Percentiles rank a stretch among this genome's conserved stretches.
phyloP scores from a whole-genome alignment of 2,888 invertebrate species.

The Nomada flava region DNA sequence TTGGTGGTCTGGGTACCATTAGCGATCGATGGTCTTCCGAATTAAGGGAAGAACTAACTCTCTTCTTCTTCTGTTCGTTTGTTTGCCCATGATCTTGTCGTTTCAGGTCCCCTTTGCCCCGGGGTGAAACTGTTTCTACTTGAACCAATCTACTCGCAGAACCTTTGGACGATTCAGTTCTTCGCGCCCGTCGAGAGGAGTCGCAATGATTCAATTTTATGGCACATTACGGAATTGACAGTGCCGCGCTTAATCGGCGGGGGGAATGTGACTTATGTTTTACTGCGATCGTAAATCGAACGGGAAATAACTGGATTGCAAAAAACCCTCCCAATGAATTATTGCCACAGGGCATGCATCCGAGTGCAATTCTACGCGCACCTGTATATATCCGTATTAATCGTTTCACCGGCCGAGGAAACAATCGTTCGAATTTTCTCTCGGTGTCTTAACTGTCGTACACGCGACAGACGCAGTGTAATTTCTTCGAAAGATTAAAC shows the following conservation, averaged over 20 bases:
- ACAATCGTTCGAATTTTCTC: constrained; percentile 4
- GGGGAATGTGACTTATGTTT: constrained; percentile 36
- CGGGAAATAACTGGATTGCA: constrained; percentile 36
- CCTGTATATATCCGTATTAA: constrained; percentile 5
- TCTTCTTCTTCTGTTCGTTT: neutral
- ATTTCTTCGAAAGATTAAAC: constrained; percentile 44
- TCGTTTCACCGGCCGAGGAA: constrained; percentile 27
- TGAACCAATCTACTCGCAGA: neutral
- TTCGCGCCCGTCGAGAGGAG: constrained; percentile 14
- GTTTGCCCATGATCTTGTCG: neutral
- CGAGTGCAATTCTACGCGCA: neutral
- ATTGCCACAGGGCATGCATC: constrained; percentile 7
- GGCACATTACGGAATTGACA: constrained; percentile 52
- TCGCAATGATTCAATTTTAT: constrained; percentile 50
- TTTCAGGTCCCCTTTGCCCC: neutral
- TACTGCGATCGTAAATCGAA: constrained; percentile 53
- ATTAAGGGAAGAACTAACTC: constrained; percentile 27
- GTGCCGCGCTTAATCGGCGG: constrained; percentile 44
- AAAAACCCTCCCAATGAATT: constrained; percentile 45
- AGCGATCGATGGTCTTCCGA: constrained; percentile 59
- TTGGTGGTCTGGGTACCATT: constrained; percentile 49
- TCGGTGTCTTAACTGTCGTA: neutral
- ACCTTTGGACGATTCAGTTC: constrained; percentile 5
- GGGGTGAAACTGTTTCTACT: neutral
- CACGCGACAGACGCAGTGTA: constrained; percentile 15